Percentiles rank a stretch among this genome's conserved stretches.
Conservation (phyloP, 1,140 invertebrate genomes). For the roundworm (Caenorhabditis elegans) region WBcel235 BX284605.5:12912001-12912500, state of each 20-base stretch:
- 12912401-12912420: conserved; percentile 83
- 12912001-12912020: conserved; percentile 78
- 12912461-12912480: conserved; percentile 72
- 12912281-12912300: conserved; percentile 78
- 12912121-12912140: too few species aligned
- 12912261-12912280: conserved; percentile 82
- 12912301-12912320: conserved; percentile 47
- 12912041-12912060: conserved; percentile 84
- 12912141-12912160: too few species aligned
- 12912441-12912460: conserved; percentile 78
- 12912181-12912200: too few species aligned
- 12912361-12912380: conserved; percentile 64
- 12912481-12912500: conserved; percentile 78
- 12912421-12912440: conserved; percentile 81
- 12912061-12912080: conserved; percentile 83
- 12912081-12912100: conserved; percentile 87
- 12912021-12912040: conserved; percentile 78
- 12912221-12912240: conserved; percentile 75
- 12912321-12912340: conserved; percentile 52
- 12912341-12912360: conserved; percentile 48
- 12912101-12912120: not conserved
- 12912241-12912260: conserved; percentile 79
- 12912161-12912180: too few species aligned
- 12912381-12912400: conserved; percentile 77
- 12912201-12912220: conserved; percentile 70